phyloP scores from a whole-genome alignment of 2,888 invertebrate genomes.

The Myathropa florea region DNA sequence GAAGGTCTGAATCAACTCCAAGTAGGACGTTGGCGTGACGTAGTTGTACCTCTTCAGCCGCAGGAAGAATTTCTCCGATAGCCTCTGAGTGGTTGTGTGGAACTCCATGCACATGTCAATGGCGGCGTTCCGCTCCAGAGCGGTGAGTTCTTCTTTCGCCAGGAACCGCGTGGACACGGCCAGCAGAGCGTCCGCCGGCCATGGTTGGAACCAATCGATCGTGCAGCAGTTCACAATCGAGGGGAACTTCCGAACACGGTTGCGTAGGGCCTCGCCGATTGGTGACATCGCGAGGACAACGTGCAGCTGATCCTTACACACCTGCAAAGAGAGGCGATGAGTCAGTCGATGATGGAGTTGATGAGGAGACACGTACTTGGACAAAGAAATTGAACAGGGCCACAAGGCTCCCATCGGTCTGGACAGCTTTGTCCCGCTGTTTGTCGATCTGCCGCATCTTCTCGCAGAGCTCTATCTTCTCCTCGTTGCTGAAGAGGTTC shows the following conservation, averaged over 20 bases:
- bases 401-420: slow-evolving; percentile 95
- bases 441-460: slow-evolving; percentile 96
- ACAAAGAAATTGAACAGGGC: slow-evolving; percentile 96
- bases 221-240: slow-evolving; percentile 97
- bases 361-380: slow-evolving; percentile 63
- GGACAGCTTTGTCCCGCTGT: slow-evolving; percentile 90
- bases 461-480: slow-evolving; percentile 94
- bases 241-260: slow-evolving; percentile 93
- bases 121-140: slow-evolving; percentile 87
- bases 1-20: slow-evolving; percentile 95
- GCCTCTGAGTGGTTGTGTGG: slow-evolving; percentile 89
- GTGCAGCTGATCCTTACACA: slow-evolving; percentile 94
- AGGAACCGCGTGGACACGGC: slow-evolving; percentile 94
- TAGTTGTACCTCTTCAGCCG: slow-evolving; percentile 90
- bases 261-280: slow-evolving; percentile 91
- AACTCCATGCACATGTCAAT: slow-evolving; percentile 95
- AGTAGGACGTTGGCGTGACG: slow-evolving; percentile 95
- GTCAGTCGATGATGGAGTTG: background rate
- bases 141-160: slow-evolving; percentile 88
- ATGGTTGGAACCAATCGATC: slow-evolving; percentile 97
- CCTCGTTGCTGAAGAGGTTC: slow-evolving; percentile 92
- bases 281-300: slow-evolving; percentile 94
- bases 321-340: slow-evolving; percentile 79
- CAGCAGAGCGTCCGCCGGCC: slow-evolving; percentile 95
- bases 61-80: slow-evolving; percentile 85